Evolutionary conservation across 1,140 invertebrate genomes (phyloP), one percentile per base, ranked within the genome.

Genomic region (Campoletis sonorensis): DNA sequence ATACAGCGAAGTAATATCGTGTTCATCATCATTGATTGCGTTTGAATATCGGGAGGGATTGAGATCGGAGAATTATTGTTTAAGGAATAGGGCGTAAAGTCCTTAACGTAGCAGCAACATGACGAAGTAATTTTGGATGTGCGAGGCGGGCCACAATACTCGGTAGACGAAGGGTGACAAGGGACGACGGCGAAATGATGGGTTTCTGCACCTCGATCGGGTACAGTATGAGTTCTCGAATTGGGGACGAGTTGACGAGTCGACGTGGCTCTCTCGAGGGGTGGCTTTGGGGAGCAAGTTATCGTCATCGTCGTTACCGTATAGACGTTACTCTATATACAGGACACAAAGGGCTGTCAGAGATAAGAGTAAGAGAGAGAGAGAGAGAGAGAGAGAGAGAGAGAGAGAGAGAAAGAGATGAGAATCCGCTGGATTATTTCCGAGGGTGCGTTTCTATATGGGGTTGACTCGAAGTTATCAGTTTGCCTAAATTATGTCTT

Each of bases 121-220:
- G 79, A 82, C 61, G 67, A 82, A 85, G 80, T 86, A 86, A 86
- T 86, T 85, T 71, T 27, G 70, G 70, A 82, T 79, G 83, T 82
- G 85, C 45, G 64, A 79, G 7, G 49, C 23, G 26, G 23, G 10
- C 10, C 45, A 75, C 49, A 15, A 13, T 54, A 30, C 72, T 51
- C 18, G n/a, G 45, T 54, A 83, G 64, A 73, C 33, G 21, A 26
- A 21, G 27, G 40, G 27, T 64, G 33, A 61, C 18, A 37, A 64
- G 49, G 58, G 37, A 67, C 18, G 51, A 64, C 11, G 73, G 15
- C 13, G 73, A 30, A 61, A 27, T 61, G 76, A 78, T 78, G 76
- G 27, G 58, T 78, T 78, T 78, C 51, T 37, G 61, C 11, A 49
- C n/a, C 33, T 45, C 33, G 76, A 78, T 78, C 58, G 76, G 67